Evolutionary conservation across 2,113 vertebrate species (phyloP), one percentile per base, ranked within the genome.

Genomic region (Melanerpes aurifrons): DNA sequence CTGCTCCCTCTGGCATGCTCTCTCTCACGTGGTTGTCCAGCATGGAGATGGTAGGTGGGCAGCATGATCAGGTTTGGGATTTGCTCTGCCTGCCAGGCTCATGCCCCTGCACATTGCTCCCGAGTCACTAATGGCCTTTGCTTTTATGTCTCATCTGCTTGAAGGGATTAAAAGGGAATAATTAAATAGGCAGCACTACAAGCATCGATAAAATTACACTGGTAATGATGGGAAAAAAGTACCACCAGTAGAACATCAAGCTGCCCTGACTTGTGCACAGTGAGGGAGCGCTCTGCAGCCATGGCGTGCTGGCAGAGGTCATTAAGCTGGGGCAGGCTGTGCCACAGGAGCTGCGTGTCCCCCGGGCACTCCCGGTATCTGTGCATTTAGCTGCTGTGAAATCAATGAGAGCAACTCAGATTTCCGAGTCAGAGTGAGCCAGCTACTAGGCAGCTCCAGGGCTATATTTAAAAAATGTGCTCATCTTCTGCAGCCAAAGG

Each of bases 131-230:
- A 92, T 77, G 80, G 80, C 87, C 85, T 93, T 20, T 20, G 85
- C 93, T 93, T 93, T 92, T 84, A 58, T 45, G 69, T 78, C 82
- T 86, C 69, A 16, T 83, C 87, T 81, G 82, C 85, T 80, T 6
- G 75, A 45, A 89, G 79, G 85, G 87, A 92, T 92, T 80, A 81
- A 91, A 92, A 94, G 76, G 82, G 84, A 93, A 75, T 94, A 88
- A 94, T 89, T 89, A 90, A 94, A 94, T 66, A 96, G 87, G 69
- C 73, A 7, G 94, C 67, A 53, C 72, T 72, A 57, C 12, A 50
- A 73, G 5, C 87, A 69, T 92, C 82, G 22, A 94, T 88, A 77
- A 71, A 82, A 77, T 53, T 29, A n/a, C 50, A 1, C 75, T 7
- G 54, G 48, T 86, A 76, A 83, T 12, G 89, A 64, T 12, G 72